Evolutionary conservation across 2,888 invertebrate species (phyloP).

Genomic region (Himalopsyche kuldschensis): DNA sequence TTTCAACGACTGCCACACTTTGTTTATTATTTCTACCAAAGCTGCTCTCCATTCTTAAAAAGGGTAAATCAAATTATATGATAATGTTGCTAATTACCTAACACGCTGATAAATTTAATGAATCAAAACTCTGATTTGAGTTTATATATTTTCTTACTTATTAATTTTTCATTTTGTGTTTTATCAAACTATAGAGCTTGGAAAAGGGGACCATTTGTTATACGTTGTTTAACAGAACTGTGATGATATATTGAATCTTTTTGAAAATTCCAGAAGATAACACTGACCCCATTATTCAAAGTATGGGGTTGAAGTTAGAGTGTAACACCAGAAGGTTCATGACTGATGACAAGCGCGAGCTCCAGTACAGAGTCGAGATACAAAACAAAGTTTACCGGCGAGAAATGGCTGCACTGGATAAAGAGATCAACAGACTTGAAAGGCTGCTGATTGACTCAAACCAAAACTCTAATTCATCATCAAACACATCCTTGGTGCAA

Average conservation of each 20-base stretch:
- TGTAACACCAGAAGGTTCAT: slow-evolving; percentile 85
- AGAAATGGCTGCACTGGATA: slow-evolving; percentile 77
- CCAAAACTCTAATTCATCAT: slow-evolving; percentile 54
- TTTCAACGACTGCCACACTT: slow-evolving; percentile 84
- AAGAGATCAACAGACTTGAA: slow-evolving; percentile 76
- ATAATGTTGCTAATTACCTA: background rate
- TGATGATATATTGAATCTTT: background rate
- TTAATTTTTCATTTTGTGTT: too few species aligned
- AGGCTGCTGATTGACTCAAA: slow-evolving; percentile 65
- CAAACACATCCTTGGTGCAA: slow-evolving; percentile 59
- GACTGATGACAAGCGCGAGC: slow-evolving; percentile 79
- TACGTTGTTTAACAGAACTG: too few species aligned
- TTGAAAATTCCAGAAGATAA: slow-evolving; percentile 55
- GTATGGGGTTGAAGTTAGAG: slow-evolving; percentile 85
- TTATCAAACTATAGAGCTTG: too few species aligned
- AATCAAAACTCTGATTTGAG: too few species aligned
- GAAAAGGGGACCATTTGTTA: too few species aligned
- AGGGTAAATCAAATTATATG: slow-evolving; percentile 50
- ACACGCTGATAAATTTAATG: background rate
- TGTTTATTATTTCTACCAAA: slow-evolving; percentile 87
- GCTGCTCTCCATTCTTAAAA: slow-evolving; percentile 70
- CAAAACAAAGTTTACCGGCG: slow-evolving; percentile 87
- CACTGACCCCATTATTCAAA: slow-evolving; percentile 82
- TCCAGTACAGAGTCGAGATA: slow-evolving; percentile 84
- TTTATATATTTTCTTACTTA: too few species aligned